Evolutionary conservation across 1,140 invertebrate genomes (phyloP).

Genomic region (Nilaparvata lugens): DNA sequence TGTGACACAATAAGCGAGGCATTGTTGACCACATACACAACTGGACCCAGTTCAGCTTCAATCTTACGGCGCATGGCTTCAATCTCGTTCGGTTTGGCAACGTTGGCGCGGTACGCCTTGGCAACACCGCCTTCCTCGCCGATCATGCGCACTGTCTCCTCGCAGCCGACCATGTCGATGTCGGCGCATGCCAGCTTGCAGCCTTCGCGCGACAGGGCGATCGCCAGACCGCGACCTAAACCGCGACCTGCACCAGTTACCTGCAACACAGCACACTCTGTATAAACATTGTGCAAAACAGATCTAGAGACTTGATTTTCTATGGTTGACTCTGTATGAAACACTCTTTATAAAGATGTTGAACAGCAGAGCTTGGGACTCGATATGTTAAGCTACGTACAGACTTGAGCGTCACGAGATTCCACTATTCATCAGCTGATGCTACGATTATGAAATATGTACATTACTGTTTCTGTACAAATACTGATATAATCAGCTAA

Average conservation of each 20-base stretch:
- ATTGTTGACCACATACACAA: slow-evolving; percentile 21
- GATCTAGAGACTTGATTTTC: too few relatives aligned
- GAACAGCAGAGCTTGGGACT: too few relatives aligned
- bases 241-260: slow-evolving; percentile 58
- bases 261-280: slow-evolving; percentile 32
- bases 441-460: too few relatives aligned
- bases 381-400: too few relatives aligned
- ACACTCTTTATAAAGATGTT: too few relatives aligned
- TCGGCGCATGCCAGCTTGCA: slow-evolving; percentile 55
- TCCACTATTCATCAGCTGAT: too few relatives aligned
- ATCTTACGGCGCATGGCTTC: slow-evolving; percentile 1
- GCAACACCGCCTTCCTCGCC: slow-evolving; percentile 20
- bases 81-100: slow-evolving; percentile 13
- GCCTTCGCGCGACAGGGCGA: slow-evolving; percentile 48
- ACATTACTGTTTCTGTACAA: too few relatives aligned
- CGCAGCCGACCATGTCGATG: slow-evolving; percentile 43
- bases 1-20: slow-evolving; percentile 10
- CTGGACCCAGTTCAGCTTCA: slow-evolving; percentile 3
- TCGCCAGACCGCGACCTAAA: slow-evolving; percentile 52
- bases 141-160: slow-evolving; percentile 38
- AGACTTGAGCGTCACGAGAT: too few relatives aligned
- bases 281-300: too few relatives aligned
- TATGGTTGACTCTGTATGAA: too few relatives aligned
- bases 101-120: slow-evolving; percentile 14
- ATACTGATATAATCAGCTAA: too few relatives aligned